A percentile compares a stretch with the other conserved stretches of the same genome.
These are phyloP conservation scores for Ophthalmolycus amberensis DNA, from an alignment of 2,113 vertebrate species.

Conservation along the genomic window DNA sequence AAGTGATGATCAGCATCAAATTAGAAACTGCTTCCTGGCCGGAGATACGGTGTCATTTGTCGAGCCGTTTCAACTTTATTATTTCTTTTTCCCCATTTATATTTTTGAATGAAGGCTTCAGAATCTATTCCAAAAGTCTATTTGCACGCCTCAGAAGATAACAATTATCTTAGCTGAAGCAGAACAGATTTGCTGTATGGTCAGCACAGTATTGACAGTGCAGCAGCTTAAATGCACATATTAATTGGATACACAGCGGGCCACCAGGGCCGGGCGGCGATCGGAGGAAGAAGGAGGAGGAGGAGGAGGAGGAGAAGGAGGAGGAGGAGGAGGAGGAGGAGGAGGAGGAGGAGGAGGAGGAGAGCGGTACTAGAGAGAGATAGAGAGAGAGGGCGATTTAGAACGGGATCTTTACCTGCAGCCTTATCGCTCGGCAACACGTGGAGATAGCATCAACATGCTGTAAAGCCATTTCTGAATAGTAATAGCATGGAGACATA, in stretches of 20 bases:
- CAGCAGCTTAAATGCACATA: conserved; percentile 65
- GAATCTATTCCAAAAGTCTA: conserved; percentile 59
- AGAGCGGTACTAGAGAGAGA: conserved; percentile 1
- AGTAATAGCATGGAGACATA: conserved; percentile 56
- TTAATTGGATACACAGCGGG: conserved; percentile 64
- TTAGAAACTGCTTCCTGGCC: conserved; percentile 4
- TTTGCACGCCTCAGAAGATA: conserved; percentile 65
- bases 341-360: too few species aligned
- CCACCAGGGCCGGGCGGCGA: conserved; percentile 16
- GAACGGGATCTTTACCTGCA: conserved; percentile 65
- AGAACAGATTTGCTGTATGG: conserved; percentile 64
- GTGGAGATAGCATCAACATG: conserved; percentile 64
- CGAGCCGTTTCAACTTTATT: conserved; percentile 16
- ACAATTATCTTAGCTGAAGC: conserved; percentile 71
- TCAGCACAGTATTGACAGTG: conserved; percentile 58
- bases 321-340: too few species aligned
- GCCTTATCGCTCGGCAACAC: conserved; percentile 74
- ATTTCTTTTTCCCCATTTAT: background rate
- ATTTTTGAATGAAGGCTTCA: conserved; percentile 44
- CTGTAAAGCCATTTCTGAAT: conserved; percentile 61
- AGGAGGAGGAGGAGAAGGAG: too few species aligned
- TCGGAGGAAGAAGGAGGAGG: conserved; percentile 13
- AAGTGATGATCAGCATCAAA: conserved; percentile 24
- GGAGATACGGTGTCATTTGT: conserved; percentile 28
- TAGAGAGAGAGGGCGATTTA: conserved; percentile 39